Percentiles rank a stretch among this genome's conserved stretches.
These are phyloP conservation scores for Porites cylindrica DNA, from an alignment of 92 coral and sea anemone species.

Conservation along the genomic window DNA sequence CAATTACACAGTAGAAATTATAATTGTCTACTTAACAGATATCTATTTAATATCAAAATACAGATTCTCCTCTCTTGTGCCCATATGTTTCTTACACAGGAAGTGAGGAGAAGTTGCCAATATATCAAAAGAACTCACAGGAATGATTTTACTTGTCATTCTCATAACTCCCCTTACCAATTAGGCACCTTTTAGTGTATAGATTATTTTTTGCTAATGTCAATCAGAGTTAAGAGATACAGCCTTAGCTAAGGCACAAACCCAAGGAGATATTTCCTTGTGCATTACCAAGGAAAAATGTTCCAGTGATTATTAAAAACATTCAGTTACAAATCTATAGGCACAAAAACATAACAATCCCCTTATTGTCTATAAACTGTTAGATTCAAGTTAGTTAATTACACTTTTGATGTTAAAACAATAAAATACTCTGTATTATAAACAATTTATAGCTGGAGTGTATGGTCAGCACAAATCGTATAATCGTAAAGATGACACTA, in stretches of 20 bases:
- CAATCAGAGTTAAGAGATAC: no score
- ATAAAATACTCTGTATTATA: neutral
- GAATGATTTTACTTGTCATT: no score
- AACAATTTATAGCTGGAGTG: neutral
- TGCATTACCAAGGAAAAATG: neutral
- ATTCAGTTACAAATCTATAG: neutral
- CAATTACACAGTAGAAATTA: neutral
- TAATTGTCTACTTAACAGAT: no score
- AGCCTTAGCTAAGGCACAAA: neutral
- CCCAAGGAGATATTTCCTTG: neutral
- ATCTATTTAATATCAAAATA: no score
- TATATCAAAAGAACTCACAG: no score
- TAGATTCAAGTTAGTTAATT: neutral
- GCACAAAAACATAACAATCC: neutral
- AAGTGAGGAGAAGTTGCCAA: no score
- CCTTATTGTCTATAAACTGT: neutral
- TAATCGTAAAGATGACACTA: neutral
- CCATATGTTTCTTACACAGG: no score
- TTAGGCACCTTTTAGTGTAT: no score
- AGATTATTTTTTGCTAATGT: no score
- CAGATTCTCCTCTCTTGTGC: no score
- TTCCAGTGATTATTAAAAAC: no score
- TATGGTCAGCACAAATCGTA: conserved; percentile 3
- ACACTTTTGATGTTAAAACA: neutral
- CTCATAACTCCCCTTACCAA: no score